These are phyloP conservation scores for Ciconia stormi DNA, from an alignment of 2,113 vertebrate genomes.

Conservation along the genomic window DNA sequence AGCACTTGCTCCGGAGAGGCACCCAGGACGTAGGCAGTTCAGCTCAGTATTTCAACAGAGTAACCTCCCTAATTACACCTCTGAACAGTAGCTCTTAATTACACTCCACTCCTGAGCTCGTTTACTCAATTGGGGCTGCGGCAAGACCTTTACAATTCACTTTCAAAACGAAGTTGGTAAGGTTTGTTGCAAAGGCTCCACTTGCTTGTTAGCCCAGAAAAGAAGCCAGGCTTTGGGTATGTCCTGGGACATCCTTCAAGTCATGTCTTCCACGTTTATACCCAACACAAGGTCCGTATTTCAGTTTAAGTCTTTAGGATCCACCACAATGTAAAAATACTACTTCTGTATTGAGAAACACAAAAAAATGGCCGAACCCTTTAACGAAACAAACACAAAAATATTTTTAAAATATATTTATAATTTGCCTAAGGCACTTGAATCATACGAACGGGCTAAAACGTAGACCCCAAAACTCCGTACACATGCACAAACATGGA, in stretches of 20 bases:
- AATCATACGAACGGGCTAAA: no score
- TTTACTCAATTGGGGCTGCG: neutral
- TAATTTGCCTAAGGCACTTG: neutral
- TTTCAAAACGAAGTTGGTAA: neutral
- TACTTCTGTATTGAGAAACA: neutral
- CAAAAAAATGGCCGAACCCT: neutral
- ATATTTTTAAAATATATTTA: neutral
- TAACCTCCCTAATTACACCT: neutral
- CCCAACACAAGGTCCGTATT: neutral
- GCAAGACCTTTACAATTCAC: neutral
- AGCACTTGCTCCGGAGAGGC: neutral
- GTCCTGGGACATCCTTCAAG: neutral
- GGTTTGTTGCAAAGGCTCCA: neutral
- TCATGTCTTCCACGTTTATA: neutral
- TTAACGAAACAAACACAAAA: neutral
- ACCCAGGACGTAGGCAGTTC: neutral
- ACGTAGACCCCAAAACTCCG: neutral
- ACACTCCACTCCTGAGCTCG: neutral
- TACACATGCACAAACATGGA: rapidly evolving
- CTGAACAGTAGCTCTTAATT: neutral
- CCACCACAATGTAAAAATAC: neutral
- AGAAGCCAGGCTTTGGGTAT: no score
- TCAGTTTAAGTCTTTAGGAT: neutral
- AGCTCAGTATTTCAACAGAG: neutral
- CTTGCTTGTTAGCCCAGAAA: neutral